phyloP scores from a whole-genome alignment of 2,888 invertebrate genomes.

The Caenorhabditis sp. region DNA sequence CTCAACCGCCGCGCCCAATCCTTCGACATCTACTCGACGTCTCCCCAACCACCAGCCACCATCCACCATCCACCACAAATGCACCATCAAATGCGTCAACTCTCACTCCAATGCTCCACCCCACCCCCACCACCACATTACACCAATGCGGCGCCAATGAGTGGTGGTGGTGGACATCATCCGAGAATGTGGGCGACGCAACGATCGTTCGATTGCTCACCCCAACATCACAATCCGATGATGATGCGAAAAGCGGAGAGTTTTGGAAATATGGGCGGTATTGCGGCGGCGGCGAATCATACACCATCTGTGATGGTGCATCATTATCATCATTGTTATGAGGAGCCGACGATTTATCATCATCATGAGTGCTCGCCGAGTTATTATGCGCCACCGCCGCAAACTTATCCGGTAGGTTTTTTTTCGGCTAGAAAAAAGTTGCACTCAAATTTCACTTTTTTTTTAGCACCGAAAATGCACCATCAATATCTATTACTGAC shows the following conservation, averaged over 20 bases:
- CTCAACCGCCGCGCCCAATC: constrained; percentile 30
- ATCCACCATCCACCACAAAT: not conserved
- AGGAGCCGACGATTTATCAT: constrained; percentile 1
- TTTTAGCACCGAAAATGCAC: too few relatives aligned
- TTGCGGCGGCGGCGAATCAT: too few relatives aligned
- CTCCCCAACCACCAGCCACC: too few relatives aligned
- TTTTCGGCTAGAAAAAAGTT: too few relatives aligned
- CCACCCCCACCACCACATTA: not conserved
- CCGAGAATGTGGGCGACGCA: constrained; percentile 23
- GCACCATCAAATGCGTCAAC: constrained; percentile 28
- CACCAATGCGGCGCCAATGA: constrained; percentile 5
- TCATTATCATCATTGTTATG: constrained; percentile 7
- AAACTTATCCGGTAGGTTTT: not conserved
- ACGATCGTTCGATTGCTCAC: constrained; percentile 28
- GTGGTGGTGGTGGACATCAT: constrained; percentile 9
- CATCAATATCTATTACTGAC: too few relatives aligned
- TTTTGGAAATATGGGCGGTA: not conserved
- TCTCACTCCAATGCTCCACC: constrained; percentile 27
- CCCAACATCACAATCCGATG: not conserved
- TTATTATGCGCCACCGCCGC: not conserved
- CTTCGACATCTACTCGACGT: constrained; percentile 16
- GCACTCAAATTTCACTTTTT: too few relatives aligned
- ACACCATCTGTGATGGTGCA: constrained; percentile 22
- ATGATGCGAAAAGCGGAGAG: not conserved
- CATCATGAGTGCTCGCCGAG: constrained; percentile 4